Conservation (phyloP, 2,797 vertebrate species). For the Hoplostethus mediterraneus region DNA sequence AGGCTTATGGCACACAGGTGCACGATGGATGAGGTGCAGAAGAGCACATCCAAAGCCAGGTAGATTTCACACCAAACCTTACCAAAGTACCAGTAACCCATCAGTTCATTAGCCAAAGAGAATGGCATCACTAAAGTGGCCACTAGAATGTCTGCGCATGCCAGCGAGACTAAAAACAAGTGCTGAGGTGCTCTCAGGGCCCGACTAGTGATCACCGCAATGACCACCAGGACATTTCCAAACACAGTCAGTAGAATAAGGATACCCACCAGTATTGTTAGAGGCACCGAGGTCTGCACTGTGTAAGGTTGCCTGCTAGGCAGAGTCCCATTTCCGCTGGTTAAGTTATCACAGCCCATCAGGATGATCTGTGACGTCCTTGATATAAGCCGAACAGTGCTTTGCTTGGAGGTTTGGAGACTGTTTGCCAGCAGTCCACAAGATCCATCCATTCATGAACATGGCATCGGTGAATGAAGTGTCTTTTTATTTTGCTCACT, state of each 20-base stretch:
- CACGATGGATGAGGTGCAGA: slow-evolving; percentile 97
- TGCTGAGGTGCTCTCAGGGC: slow-evolving; percentile 95
- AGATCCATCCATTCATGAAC: slow-evolving; percentile 53
- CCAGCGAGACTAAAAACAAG: slow-evolving; percentile 96
- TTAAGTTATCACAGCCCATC: slow-evolving; percentile 86
- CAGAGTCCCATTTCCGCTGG: slow-evolving; percentile 82
- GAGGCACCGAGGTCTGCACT: slow-evolving; percentile 85
- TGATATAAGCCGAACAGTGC: slow-evolving; percentile 55
- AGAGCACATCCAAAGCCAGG: slow-evolving; percentile 96
- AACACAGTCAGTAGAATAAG: slow-evolving; percentile 94
- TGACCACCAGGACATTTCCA: slow-evolving; percentile 95
- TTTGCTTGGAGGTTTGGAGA: slow-evolving; percentile 32
- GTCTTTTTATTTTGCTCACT: slow-evolving; percentile 44
- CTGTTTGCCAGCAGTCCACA: slow-evolving; percentile 32
- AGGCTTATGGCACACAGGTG: slow-evolving; percentile 97
- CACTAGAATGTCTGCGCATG: slow-evolving; percentile 95
- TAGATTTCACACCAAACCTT: slow-evolving; percentile 97
- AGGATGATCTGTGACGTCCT: slow-evolving; percentile 65
- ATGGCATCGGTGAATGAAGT: slow-evolving; percentile 28
- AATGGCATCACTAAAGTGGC: slow-evolving; percentile 97
- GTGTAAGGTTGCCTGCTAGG: slow-evolving; percentile 79
- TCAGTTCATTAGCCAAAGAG: slow-evolving; percentile 95
- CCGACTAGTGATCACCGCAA: slow-evolving; percentile 93
- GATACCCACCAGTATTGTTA: slow-evolving; percentile 89
- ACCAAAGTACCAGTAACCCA: slow-evolving; percentile 98